Base-by-base conservation (phyloP, 2,888 invertebrate genomes). In the Pterostichus madidus region DNA sequence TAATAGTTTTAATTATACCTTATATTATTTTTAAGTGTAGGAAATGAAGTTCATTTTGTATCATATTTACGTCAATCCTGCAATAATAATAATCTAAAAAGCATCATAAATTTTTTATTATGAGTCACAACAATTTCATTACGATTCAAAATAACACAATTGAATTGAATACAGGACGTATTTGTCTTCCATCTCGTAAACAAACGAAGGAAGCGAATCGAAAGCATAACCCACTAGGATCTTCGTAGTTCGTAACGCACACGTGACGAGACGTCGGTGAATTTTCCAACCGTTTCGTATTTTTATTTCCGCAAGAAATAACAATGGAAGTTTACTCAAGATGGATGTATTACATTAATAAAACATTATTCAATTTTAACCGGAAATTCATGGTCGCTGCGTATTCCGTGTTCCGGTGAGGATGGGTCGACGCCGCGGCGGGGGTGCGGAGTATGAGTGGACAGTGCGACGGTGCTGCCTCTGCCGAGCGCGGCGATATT, bases 341-440 rank as follows among this genome's bases (percentile, higher is more conserved):
- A 83, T 83, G 83, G 83, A 83, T 83, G 83, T 77, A 83, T 83
- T 77, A 83, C 83, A 83, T 83, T 83, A 83, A 83, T 83, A 83
- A 83, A 77, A 83, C 83, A 83, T 83, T 83, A 83, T 83, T 83
- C 83, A 83, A 83, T 83, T 83, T 83, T 83, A 83, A 83, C 77
- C 76, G 83, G 83, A 83, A 83, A 83, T 81, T 81, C 81, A 81
- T 81, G 81, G 81, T 68, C 78, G 68, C 59, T 75, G 49, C 56
- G 75, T 71, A 68, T 79, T 79, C 59, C 46, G 61, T 52, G 52
- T 80, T 80, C 80, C 59, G 81, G 75, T 59, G 75, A 7, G 8
- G 39, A 39, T 39, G 39, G 39, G 39, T 7, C 39, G 39, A 39
- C 39, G 39, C 7, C 39, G 39, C 79, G 3, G n/a, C 59, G 10